phyloP scores from a whole-genome alignment of 1,140 invertebrate species.

The Sinella curviseta region DNA sequence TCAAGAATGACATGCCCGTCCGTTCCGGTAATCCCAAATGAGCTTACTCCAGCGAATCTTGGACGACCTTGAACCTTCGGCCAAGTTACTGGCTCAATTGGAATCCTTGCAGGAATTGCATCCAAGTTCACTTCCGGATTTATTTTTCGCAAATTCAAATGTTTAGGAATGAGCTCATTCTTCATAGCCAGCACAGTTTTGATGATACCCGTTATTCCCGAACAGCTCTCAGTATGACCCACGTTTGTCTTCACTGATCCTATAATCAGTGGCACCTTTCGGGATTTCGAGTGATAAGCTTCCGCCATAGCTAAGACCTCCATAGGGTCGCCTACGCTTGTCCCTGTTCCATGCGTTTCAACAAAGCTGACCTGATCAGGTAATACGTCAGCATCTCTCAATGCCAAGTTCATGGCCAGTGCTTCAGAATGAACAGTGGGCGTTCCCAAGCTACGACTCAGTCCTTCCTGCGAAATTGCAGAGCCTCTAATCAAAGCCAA shows the following conservation, averaged over 20 bases:
- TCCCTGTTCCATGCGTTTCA: too few relatives aligned
- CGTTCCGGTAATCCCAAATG: too few relatives aligned
- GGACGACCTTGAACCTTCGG: background rate
- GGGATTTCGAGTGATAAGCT: slow-evolving; percentile 59
- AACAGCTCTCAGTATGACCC: slow-evolving; percentile 64
- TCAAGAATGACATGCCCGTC: background rate
- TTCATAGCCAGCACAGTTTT: slow-evolving; percentile 20
- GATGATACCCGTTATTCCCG: too few relatives aligned
- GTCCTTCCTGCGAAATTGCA: too few relatives aligned
- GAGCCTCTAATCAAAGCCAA: slow-evolving; percentile 9
- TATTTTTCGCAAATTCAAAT: background rate
- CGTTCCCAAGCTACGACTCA: too few relatives aligned
- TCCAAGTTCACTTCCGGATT: background rate
- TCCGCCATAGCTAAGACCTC: slow-evolving; percentile 65
- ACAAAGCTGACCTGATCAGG: too few relatives aligned
- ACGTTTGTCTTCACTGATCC: slow-evolving; percentile 67
- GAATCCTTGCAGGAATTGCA: background rate
- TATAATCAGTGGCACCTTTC: too few relatives aligned
- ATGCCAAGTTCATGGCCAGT: background rate
- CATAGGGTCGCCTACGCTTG: slow-evolving; percentile 65
- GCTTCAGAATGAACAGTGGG: background rate
- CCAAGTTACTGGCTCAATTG: background rate
- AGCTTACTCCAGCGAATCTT: too few relatives aligned
- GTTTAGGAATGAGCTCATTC: background rate
- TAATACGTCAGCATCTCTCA: background rate